Base-by-base conservation (phyloP, 2,888 invertebrate species). In the Drosophila pseudotakahashii region DNA sequence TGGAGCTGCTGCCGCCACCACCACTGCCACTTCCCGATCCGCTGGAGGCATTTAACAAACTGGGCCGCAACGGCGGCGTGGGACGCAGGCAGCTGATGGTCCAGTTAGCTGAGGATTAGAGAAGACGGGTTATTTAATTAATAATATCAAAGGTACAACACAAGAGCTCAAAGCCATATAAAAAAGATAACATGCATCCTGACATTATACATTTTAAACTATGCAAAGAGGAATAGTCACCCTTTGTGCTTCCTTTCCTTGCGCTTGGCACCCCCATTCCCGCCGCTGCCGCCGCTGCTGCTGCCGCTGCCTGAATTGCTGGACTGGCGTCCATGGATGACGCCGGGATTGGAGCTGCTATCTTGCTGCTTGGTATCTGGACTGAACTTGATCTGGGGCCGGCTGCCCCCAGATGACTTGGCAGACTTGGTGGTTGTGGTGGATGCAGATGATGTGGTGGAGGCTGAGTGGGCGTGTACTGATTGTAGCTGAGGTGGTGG, bases 81-180 rank as follows among this genome's bases (percentile, higher is more conserved):
- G 98, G 97, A 72, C 98, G 94, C 89, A 98, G 93, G 92, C 96
- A 96, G 84, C 96, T 96, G 90, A 97, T 95, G 89, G 95, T 96
- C 97, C 97, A 97, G 87, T 94, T 95, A 93, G 90, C 89, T 92
- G 55, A 0, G 30, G 19, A 44, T 32, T 9, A 6, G 13, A 70
- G 11, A 51, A 62, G 10, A 60, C n/a, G 2, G 2, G n/a, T n/a
- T n/a, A n/a, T n/a, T n/a, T n/a, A n/a, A n/a, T n/a, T n/a, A n/a
- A n/a, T n/a, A n/a, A n/a, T n/a, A n/a, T n/a, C n/a, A n/a, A n/a
- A n/a, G n/a, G n/a, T n/a, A n/a, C n/a, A n/a, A n/a, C n/a, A n/a
- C n/a, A n/a, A n/a, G n/a, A n/a, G n/a, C n/a, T n/a, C n/a, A n/a
- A n/a, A n/a, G n/a, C n/a, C n/a, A n/a, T n/a, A n/a, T n/a, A n/a